Evolutionary conservation across 1,140 invertebrate species (phyloP), one percentile per base, ranked within the genome.

Genomic region (Caenorhabditis brenneri): DNA sequence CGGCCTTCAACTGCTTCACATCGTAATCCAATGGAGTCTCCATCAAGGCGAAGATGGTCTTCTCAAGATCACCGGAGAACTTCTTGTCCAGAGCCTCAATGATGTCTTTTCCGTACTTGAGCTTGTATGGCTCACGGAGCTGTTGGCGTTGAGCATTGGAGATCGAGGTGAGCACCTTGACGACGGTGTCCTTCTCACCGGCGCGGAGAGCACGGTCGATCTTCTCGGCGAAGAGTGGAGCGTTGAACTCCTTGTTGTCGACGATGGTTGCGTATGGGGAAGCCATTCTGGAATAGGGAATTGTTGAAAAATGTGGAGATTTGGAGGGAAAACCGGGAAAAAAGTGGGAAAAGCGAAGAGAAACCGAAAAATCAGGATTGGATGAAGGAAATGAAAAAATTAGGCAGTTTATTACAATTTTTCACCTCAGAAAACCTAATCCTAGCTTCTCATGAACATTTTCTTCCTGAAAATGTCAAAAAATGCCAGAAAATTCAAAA

Each of bases 171-270:
- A 86, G 55, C 15, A 86, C 51, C 0, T 79, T 49, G 39, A 65
- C 83, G 7, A 86, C 85, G 4, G 16, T 49, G 7, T 84, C 80
- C 48, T 86, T 83, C 12, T 86, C 81, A n/a, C 83, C 48, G 84
- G 65, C 93, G 51, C 94, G 94, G 78, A 85, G 79, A 27, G 69
- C 79, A 1, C 84, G 39, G 46, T 85, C 84, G 58, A 85, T 65
- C 80, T 85, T 85, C 80, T 85, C 84, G 29, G 79, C 84, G 60
- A 69, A 85, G 9, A 79, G 24, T 19, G 60, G 55, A 60, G 84
- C 55, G 27, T 81, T 51, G 84, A 85, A 85, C n/a, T 74, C 79
- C 27, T 29, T 53, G 29, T 33, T 36, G 46, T 81, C 80, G 79
- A 81, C 55, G 80, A 85, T 85, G 6, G 84, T 65, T 24, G 79